Base-by-base conservation (phyloP, 2,113 vertebrate genomes). In the Morone saxatilis region DNA sequence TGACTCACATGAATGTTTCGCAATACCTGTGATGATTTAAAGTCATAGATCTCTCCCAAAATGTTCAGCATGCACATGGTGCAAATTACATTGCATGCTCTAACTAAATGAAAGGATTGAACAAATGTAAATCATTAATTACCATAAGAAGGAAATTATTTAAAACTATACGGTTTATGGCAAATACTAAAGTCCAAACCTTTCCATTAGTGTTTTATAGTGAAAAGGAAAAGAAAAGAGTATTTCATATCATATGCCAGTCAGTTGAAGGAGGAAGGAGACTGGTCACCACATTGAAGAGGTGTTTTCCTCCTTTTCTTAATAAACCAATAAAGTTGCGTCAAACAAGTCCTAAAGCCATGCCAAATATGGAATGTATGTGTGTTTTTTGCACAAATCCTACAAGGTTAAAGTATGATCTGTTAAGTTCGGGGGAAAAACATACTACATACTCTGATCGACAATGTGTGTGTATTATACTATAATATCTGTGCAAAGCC, bases 221-320 rank as follows among this genome's bases (percentile, higher is more conserved):
- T 1, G 0, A 1, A 40, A 19, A 17, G 6, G 3, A 7, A 40
- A 36, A 31, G 6, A 8, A 25, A 31, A n/a, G 20, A 38, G 74
- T 16, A 22, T 10, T 57, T 59, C 8, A 8, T 1, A 10, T 59
- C 8, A 8, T 1, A 10, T 48, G 72, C 16, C 60, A 63, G 41
- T 6, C 17, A 0, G 1, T 1, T 43, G 6, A 4, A 40, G 41
- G 10, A 19, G 12, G 12, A 45, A 20, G 51, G 71, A 62, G 8
- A 41, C 8, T 51, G 13, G 47, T 80, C 72, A 80, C 2, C 7
- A 16, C 16, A 13, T 2, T 10, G 13, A 14, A 25, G 45, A 16
- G 25, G 63, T 71, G 50, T 40, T 71, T 79, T 61, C 76, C 20
- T 41, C 19, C 20, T 71, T 87, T 71, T 80, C 75, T 45, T 22